A percentile compares a stretch with the other conserved stretches of the same genome.
These are phyloP conservation scores for Rhagonycha lutea DNA, from an alignment of 2,888 invertebrate genomes.

Conservation along the genomic window DNA sequence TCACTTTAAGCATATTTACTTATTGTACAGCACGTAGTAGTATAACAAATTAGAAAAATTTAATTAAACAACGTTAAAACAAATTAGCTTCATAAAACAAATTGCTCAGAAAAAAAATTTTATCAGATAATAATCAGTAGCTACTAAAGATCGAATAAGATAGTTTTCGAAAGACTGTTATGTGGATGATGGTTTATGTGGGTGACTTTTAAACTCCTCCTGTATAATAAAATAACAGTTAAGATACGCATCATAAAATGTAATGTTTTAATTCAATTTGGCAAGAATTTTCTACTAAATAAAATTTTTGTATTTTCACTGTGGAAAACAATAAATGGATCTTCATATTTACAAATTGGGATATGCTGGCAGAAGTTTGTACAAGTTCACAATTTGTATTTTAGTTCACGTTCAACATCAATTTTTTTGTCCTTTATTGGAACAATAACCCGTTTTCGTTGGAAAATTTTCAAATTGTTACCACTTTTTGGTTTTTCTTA, in stretches of 20 bases:
- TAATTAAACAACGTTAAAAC: not conserved
- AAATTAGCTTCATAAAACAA: not conserved
- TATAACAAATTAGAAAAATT: not conserved
- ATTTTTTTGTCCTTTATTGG: not conserved
- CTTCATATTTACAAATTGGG: not conserved
- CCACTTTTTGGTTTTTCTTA: not conserved
- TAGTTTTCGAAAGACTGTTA: not conserved
- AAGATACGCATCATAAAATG: not conserved
- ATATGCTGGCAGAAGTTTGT: not conserved
- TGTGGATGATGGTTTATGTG: not conserved
- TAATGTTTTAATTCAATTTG: not conserved
- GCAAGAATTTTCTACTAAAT: not conserved
- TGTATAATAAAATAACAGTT: not conserved
- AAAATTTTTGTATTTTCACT: not conserved
- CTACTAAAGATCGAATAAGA: not conserved
- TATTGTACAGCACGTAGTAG: not conserved
- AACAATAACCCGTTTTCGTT: not conserved
- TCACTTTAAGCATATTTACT: not conserved
- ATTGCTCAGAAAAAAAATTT: not conserved
- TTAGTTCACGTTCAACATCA: not conserved
- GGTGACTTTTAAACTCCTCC: not conserved
- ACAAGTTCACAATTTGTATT: not conserved
- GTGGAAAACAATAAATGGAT: not conserved
- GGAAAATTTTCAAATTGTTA: not conserved
- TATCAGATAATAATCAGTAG: not conserved